Evolutionary conservation across 2,888 invertebrate genomes (phyloP).

Genomic region (Ophion slaviceki): DNA sequence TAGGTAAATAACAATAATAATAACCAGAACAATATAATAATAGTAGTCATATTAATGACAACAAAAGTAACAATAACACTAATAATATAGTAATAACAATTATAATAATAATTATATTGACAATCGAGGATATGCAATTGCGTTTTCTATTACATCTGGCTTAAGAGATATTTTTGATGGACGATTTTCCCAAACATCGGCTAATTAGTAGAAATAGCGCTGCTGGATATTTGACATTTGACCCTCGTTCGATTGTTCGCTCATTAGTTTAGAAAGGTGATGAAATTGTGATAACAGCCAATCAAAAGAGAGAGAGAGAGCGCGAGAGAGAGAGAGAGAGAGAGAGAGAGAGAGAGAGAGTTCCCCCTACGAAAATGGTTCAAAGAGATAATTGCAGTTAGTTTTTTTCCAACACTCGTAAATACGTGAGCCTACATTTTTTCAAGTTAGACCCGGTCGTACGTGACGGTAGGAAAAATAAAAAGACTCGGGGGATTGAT

Average conservation of each 20-base stretch:
- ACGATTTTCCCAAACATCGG: slow-evolving; percentile 22
- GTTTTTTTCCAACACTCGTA: not conserved
- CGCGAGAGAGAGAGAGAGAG: not conserved
- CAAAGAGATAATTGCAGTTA: not conserved
- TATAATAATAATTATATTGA: slow-evolving; percentile 10
- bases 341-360: not conserved
- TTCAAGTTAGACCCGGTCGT: not conserved
- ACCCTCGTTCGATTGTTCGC: slow-evolving; percentile 31
- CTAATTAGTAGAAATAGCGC: slow-evolving; percentile 55
- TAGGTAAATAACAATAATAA: no score
- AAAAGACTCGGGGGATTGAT: not conserved
- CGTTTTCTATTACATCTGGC: slow-evolving; percentile 50
- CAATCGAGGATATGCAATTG: slow-evolving; percentile 39
- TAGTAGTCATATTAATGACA: no score
- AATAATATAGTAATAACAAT: not conserved
- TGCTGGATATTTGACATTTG: slow-evolving; percentile 34
- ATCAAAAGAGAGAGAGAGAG: no score
- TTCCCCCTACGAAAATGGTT: not conserved
- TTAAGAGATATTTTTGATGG: slow-evolving; percentile 50
- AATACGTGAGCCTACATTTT: not conserved
- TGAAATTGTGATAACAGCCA: not conserved
- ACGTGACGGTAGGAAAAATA: not conserved
- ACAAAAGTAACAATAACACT: not conserved
- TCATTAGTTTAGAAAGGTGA: not conserved
- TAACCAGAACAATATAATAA: no score